Percentiles rank a stretch among this genome's conserved stretches.
These are phyloP conservation scores for Dinoponera quadriceps DNA, from an alignment of 1,140 invertebrate species.

Conservation along the genomic window DNA sequence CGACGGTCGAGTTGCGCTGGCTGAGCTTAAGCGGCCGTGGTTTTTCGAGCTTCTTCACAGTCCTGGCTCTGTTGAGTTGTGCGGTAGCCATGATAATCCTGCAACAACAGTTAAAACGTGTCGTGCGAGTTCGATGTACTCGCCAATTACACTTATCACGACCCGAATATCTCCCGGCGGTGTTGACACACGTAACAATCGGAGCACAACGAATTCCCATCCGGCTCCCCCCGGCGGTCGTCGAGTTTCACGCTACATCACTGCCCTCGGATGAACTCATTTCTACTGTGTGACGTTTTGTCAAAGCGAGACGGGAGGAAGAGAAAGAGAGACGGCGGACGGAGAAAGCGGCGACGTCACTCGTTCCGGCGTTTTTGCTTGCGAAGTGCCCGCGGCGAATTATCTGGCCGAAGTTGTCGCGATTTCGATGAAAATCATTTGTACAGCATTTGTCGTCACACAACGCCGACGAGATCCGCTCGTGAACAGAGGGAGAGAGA, in stretches of 20 bases:
- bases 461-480: too few species aligned
- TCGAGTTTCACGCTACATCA: neutral
- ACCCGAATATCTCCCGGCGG: too few species aligned
- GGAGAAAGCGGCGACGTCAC: too few species aligned
- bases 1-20: constrained; percentile 82
- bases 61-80: constrained; percentile 83
- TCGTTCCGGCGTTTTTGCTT: too few species aligned
- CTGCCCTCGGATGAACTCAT: neutral
- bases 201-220: neutral
- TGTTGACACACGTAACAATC: too few species aligned
- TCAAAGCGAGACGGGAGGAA: neutral
- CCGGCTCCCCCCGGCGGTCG: too few species aligned
- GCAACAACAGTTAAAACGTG: constrained; percentile 33
- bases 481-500: too few species aligned
- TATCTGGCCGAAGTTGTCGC: too few species aligned
- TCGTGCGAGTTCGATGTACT: neutral
- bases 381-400: too few species aligned
- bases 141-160: neutral
- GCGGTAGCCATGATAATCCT: constrained; percentile 80
- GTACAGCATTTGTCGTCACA: too few species aligned
- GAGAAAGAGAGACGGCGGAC: constrained; percentile 9
- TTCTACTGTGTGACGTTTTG: constrained; percentile 1
- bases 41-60: constrained; percentile 90
- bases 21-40: constrained; percentile 89
- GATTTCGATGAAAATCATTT: too few species aligned